Evolutionary conservation across 2,113 vertebrate species (phyloP).

Genomic region (Colistium nudipinnis): DNA sequence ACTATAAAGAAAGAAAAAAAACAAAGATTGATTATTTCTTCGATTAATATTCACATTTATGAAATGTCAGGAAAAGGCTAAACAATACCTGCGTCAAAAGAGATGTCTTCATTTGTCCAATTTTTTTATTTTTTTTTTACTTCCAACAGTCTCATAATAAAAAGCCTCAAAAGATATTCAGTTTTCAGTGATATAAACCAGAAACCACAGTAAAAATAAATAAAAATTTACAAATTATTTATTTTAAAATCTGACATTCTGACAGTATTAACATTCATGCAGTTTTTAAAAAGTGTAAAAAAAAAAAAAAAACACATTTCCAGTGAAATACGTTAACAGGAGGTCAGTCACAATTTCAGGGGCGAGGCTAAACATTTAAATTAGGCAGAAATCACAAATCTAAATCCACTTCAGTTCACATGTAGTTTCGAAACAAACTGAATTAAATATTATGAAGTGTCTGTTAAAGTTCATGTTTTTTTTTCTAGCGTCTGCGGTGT

Average conservation of each 20-base stretch:
- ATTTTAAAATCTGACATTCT: neutral
- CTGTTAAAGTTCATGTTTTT: no score
- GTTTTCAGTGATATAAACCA: neutral
- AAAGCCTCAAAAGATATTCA: neutral
- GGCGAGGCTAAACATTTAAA: no score
- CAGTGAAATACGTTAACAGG: neutral
- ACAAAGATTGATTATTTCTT: neutral
- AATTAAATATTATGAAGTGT: no score
- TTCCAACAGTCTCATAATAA: no score
- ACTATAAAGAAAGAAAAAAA: neutral
- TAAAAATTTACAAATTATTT: neutral
- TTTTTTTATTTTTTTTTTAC: no score
- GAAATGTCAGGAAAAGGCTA: neutral
- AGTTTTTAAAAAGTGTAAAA: neutral
- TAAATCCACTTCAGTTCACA: neutral
- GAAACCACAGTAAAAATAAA: neutral
- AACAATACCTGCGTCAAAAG: no score
- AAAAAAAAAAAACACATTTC: neutral
- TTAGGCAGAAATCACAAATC: no score
- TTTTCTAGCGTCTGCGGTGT: no score
- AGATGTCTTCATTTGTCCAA: no score
- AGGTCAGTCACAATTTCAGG: no score
- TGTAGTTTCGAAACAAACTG: no score
- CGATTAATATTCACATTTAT: neutral
- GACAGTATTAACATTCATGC: neutral